Conservation (phyloP, 2,113 vertebrate genomes). For the Zosterops pallidus region DNA sequence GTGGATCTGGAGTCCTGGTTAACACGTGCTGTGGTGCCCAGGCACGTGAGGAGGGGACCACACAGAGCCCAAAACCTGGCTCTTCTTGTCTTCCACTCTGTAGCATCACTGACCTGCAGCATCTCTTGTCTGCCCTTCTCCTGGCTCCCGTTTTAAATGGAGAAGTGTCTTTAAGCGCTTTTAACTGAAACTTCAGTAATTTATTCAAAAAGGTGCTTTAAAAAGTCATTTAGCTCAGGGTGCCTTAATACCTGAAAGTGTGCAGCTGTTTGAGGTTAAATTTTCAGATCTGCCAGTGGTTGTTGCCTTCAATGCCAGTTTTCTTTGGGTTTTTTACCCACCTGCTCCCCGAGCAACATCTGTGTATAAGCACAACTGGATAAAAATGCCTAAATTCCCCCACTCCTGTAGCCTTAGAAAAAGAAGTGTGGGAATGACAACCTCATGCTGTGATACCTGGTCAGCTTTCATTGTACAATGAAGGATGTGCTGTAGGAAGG, state of each 20-base stretch:
- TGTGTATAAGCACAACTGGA: not conserved
- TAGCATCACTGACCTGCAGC: constrained; percentile 17
- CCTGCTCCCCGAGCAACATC: not conserved
- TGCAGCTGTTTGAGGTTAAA: not conserved
- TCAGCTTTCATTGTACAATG: not conserved
- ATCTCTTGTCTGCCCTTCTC: not conserved
- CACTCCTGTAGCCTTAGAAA: not conserved
- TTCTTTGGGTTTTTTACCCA: not conserved
- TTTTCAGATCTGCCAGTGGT: not conserved
- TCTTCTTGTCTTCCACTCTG: not conserved
- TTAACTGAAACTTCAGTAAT: not conserved
- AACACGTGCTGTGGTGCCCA: not conserved
- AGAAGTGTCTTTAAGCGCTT: constrained; percentile 31
- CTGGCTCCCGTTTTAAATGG: not conserved
- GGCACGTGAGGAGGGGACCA: not conserved
- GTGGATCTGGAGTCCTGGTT: constrained; percentile 2
- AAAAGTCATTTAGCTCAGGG: constrained; percentile 23
- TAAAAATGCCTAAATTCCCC: not conserved
- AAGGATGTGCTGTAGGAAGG: not conserved
- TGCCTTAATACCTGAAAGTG: not conserved
- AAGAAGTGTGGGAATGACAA: not conserved
- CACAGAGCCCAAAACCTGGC: not conserved
- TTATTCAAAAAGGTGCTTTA: constrained; percentile 43
- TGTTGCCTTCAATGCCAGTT: not conserved
- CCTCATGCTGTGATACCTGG: not conserved